These are phyloP conservation scores for Zapornia atra DNA, from an alignment of 2,113 vertebrate genomes.

Conservation along the genomic window DNA sequence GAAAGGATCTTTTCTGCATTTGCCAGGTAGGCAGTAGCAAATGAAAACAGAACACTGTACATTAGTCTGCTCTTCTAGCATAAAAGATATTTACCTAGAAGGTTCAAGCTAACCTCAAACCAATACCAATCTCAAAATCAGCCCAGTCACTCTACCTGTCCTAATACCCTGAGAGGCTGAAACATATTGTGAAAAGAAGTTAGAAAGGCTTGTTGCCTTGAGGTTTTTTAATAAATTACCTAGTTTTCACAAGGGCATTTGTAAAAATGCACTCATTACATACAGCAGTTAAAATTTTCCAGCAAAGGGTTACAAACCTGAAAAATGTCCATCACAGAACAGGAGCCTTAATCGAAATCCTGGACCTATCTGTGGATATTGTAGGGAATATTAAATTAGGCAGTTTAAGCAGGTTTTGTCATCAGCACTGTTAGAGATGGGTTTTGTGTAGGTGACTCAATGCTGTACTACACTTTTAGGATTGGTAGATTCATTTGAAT, in stretches of 20 bases:
- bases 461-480: background rate
- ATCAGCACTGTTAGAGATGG: background rate
- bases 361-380: background rate
- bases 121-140: background rate
- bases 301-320: background rate
- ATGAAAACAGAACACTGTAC: background rate
- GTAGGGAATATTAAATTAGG: background rate
- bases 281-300: background rate
- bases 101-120: background rate
- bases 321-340: background rate
- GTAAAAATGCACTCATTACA: background rate
- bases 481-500: background rate
- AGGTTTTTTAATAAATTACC: background rate
- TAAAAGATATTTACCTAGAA: background rate
- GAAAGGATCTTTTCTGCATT: background rate
- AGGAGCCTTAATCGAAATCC: background rate
- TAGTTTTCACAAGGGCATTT: background rate
- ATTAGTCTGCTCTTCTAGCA: background rate
- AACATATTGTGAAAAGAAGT: background rate
- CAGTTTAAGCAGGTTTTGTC: background rate
- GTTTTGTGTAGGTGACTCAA: background rate
- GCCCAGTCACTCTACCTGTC: background rate
- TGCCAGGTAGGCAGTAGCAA: background rate
- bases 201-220: background rate
- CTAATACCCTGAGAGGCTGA: background rate